Base-by-base conservation (phyloP, 2,888 invertebrate species). In the Dicranocentrus wangi region DNA sequence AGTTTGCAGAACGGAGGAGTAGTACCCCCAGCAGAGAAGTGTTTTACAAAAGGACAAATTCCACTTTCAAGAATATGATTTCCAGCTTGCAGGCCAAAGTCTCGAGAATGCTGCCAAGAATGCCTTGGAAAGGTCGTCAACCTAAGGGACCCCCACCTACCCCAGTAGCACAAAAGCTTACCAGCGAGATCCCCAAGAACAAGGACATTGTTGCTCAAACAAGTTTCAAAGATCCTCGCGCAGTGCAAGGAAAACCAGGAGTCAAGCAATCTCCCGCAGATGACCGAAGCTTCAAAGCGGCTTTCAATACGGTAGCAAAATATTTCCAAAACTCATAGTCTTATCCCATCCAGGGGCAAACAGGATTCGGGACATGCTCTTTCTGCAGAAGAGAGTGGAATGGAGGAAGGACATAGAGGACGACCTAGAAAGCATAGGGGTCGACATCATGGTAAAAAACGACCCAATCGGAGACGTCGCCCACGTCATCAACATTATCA, bases 291-390 rank as follows among this genome's bases (percentile, higher is more conserved):
- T 70, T 78, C 39, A 23, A 28, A 2, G 13, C 77, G 0, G 77
- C 77, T 7, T 51, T 78, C n/a, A 61, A 78, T n/a, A 78, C 77
- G 1, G 63, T 78, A 15, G 77, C 77, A 25, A 60, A 78, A 42
- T 25, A 69, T 19, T 60, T 78, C 3, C 61, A 70, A 23, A 42
- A 65, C 42, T n/a, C 55, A 80, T 7, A 65, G 72, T n/a, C 27
- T 47, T 15, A 15, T 72, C 27, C 79, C 79, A n/a, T 28, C 72
- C 19, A 17, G 65, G 27, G 68, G 71, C 0, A 58, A 39, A 42
- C 28, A 47, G 15, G 55, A 70, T 32, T 60, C 27, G 10, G 39
- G 51, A 13, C 69, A 68, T 1, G 15, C 51, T 2, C 51, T 69
- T 0, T 69, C 77, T 0, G 28, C 23, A 19, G 66, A 65, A 5